A percentile compares a stretch with the other conserved stretches of the same genome.
Conservation (phyloP, 2,888 invertebrate species). For the Crocallis elinguaria region DNA sequence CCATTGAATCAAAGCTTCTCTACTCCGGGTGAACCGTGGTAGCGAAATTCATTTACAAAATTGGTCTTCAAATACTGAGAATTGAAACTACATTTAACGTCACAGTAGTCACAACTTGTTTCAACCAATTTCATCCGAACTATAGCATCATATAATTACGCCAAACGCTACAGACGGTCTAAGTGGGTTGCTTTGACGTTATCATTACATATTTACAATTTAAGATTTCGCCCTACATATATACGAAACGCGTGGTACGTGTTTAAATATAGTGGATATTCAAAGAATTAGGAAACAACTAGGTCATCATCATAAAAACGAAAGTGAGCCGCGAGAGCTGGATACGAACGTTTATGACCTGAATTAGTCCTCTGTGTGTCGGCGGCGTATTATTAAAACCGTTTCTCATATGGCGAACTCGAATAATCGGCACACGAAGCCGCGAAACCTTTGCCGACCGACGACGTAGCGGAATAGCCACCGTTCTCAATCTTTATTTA, state of each 20-base stretch:
- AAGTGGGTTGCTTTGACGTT: constrained; percentile 2
- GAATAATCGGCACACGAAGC: neutral
- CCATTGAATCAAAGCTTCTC: neutral
- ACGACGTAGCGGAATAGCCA: neutral
- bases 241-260: neutral
- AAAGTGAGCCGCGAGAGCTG: constrained; percentile 27
- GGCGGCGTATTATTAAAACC: constrained; percentile 3
- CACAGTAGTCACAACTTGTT: neutral
- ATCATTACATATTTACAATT: constrained; percentile 8
- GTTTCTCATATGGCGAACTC: constrained; percentile 6
- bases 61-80: neutral
- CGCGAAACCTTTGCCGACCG: constrained; percentile 1
- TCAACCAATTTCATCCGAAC: neutral
- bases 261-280: constrained; percentile 31
- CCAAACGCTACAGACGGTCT: neutral
- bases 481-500: constrained; percentile 1
- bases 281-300: constrained; percentile 45
- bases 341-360: constrained; percentile 15
- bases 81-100: neutral
- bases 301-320: constrained; percentile 48
- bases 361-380: constrained; percentile 21
- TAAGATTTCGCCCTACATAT: constrained; percentile 18
- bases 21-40: neutral
- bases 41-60: neutral
- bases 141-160: neutral